Conservation (phyloP, 92 coral and sea anemone genomes). For the Phenganax stokvisi region DNA sequence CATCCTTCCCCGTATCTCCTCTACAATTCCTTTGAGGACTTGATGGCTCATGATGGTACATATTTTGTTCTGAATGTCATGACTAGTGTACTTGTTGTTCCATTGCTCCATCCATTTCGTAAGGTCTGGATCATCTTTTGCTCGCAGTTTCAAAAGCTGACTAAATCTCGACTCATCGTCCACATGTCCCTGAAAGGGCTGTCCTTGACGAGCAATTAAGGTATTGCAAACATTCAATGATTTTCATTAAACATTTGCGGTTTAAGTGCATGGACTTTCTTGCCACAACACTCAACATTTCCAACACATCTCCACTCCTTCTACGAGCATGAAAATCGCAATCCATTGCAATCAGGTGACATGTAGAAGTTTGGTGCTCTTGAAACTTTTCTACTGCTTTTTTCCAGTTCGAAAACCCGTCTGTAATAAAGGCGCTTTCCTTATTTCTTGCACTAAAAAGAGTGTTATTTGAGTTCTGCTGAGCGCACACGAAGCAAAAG, state of each 20-base stretch:
- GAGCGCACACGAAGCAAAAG: too few relatives aligned
- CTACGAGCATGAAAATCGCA: slow-evolving; percentile 38
- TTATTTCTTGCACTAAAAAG: too few relatives aligned
- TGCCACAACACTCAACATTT: neutral
- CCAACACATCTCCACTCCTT: slow-evolving; percentile 39
- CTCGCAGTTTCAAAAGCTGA: slow-evolving; percentile 42
- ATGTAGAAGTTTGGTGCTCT: slow-evolving; percentile 5
- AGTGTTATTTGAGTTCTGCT: too few relatives aligned
- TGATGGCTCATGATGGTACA: slow-evolving; percentile 33
- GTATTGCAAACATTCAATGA: slow-evolving; percentile 49
- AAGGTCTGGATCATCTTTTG: slow-evolving; percentile 35
- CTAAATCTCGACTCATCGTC: slow-evolving; percentile 36
- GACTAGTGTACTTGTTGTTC: slow-evolving; percentile 27
- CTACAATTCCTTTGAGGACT: slow-evolving; percentile 20
- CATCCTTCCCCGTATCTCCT: slow-evolving; percentile 21
- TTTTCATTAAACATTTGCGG: slow-evolving; percentile 43
- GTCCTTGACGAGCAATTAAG: slow-evolving; percentile 40
- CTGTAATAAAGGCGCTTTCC: too few relatives aligned
- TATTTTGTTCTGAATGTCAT: slow-evolving; percentile 37
- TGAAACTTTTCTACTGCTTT: too few relatives aligned
- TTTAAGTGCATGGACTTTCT: slow-evolving; percentile 40
- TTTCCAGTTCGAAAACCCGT: too few relatives aligned
- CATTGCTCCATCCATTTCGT: slow-evolving; percentile 7
- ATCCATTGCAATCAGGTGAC: slow-evolving; percentile 44
- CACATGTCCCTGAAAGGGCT: slow-evolving; percentile 30